Percentiles rank a stretch among this genome's conserved stretches.
Evolutionary conservation across 2,888 invertebrate genomes (phyloP).

Genomic region (Erpobdella octoculata): DNA sequence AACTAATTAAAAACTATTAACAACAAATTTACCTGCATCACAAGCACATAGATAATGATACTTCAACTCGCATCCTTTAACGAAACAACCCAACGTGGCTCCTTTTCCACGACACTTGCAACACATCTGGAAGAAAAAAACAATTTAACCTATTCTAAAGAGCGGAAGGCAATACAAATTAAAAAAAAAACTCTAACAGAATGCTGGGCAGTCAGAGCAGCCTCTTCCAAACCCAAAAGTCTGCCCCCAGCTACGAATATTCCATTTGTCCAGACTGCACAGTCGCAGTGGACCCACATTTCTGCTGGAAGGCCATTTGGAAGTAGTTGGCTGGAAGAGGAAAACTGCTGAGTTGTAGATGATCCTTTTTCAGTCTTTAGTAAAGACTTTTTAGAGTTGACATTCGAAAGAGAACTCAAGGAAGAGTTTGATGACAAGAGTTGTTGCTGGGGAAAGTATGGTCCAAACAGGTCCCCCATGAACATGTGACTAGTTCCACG

Average conservation of each 20-base stretch:
- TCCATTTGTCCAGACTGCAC: constrained; percentile 80
- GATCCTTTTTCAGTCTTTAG: background rate
- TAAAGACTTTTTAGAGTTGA: too few species aligned
- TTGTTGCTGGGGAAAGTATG: constrained; percentile 60
- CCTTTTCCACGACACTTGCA: constrained; percentile 47
- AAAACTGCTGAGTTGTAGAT: background rate
- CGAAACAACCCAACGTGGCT: constrained; percentile 52
- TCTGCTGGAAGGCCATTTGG: constrained; percentile 55
- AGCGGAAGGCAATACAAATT: background rate
- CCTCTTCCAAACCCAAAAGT: constrained; percentile 50
- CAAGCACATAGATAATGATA: constrained; percentile 50
- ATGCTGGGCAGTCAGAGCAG: constrained; percentile 43
- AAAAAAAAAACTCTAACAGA: constrained; percentile 40
- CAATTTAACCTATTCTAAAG: background rate
- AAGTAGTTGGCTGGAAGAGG: background rate
- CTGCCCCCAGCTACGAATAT: constrained; percentile 62
- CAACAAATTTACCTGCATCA: constrained; percentile 44
- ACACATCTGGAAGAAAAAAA: constrained; percentile 43
- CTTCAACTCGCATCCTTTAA: constrained; percentile 50
- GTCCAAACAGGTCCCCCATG: constrained; percentile 82
- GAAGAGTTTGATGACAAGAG: too few species aligned
- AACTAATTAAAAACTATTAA: background rate
- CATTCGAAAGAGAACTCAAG: background rate
- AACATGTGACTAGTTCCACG: constrained; percentile 66
- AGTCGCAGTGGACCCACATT: constrained; percentile 83